Percentiles rank a stretch among this genome's conserved stretches.
phyloP scores from a whole-genome alignment of 2,888 invertebrate genomes.

The Listrodromus nycthemerus region DNA sequence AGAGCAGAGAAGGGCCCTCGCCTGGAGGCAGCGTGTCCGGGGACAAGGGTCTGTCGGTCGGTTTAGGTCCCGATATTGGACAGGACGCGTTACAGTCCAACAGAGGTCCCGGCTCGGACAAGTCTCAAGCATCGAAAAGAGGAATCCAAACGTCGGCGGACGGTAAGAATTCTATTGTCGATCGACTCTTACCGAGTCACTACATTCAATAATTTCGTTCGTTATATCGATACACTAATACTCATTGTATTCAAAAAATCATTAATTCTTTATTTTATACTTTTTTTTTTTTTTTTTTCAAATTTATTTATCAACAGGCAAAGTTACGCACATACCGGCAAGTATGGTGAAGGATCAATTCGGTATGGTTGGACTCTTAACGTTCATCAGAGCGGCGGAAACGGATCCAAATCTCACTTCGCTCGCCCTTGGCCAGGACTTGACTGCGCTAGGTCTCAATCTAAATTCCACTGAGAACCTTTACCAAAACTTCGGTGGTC shows the following conservation, averaged over 20 bases:
- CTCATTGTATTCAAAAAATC: slow-evolving; percentile 18
- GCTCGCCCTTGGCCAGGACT: slow-evolving; percentile 98
- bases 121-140: slow-evolving; percentile 86
- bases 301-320: slow-evolving; percentile 87
- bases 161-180: slow-evolving; percentile 86
- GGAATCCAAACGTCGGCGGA: slow-evolving; percentile 98
- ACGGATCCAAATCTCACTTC: slow-evolving; percentile 98
- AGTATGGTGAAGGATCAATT: slow-evolving; percentile 99
- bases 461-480: slow-evolving; percentile 99
- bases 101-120: slow-evolving; percentile 82
- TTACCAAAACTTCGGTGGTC: slow-evolving; percentile 99
- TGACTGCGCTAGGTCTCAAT: slow-evolving; percentile 98
- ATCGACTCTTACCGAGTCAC: not conserved
- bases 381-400: slow-evolving; percentile 99
- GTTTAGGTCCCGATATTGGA: slow-evolving; percentile 83
- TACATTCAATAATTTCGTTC: not conserved
- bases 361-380: slow-evolving; percentile 99
- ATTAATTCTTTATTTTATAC: slow-evolving; percentile 16
- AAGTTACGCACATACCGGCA: slow-evolving; percentile 98
- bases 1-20: slow-evolving; percentile 89
- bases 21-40: slow-evolving; percentile 86
- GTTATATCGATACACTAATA: not conserved
- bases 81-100: slow-evolving; percentile 83
- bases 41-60: slow-evolving; percentile 84
- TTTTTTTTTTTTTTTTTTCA: slow-evolving; percentile 27